Percentiles rank a stretch among this genome's conserved stretches.
phyloP scores from a whole-genome alignment of 2,888 invertebrate species.

The Girardia tigrina region DNA sequence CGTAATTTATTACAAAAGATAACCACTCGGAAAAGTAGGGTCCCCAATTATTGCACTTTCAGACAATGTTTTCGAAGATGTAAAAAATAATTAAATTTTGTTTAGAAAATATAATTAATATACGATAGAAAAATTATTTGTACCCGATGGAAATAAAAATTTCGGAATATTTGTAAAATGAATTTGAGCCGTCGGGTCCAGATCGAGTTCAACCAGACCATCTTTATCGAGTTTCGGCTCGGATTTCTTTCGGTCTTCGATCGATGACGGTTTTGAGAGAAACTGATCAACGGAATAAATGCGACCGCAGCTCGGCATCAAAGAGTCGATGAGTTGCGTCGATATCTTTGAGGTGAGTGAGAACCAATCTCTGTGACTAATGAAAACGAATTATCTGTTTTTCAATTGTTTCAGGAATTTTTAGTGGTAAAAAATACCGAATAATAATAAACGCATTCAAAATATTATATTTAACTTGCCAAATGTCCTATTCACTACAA shows the following conservation, averaged over 20 bases:
- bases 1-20: too few relatives aligned
- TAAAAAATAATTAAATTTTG: too few relatives aligned
- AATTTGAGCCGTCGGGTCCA: background rate
- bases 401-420: too few relatives aligned
- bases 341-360: background rate
- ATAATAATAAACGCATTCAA: background rate
- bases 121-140: too few relatives aligned
- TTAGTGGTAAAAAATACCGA: too few relatives aligned
- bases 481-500: too few relatives aligned
- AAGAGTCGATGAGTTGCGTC: background rate
- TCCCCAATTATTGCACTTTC: too few relatives aligned
- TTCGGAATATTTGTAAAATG: background rate
- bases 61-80: too few relatives aligned
- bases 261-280: background rate
- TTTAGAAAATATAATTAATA: too few relatives aligned
- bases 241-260: background rate
- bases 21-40: too few relatives aligned
- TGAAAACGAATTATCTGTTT: too few relatives aligned
- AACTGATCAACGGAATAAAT: background rate
- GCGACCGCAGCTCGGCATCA: background rate
- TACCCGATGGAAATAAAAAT: background rate
- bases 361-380: constrained; percentile 8
- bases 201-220: background rate
- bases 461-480: background rate
- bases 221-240: background rate